Conservation (phyloP, 2,113 vertebrate species). For the Athene cunicularia region DNA sequence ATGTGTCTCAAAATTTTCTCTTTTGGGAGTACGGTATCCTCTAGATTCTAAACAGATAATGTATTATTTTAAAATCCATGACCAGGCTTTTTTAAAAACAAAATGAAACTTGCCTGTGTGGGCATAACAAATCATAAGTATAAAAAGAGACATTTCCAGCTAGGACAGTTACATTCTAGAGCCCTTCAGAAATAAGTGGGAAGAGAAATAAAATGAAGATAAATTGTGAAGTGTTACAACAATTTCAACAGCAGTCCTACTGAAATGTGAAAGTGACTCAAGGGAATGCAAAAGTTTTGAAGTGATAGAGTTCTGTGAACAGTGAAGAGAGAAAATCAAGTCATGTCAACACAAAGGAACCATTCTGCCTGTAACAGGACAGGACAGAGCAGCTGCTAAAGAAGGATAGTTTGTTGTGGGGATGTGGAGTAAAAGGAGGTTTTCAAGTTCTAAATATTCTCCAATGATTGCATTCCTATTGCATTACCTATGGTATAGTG, state of each 20-base stretch:
- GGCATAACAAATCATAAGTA: not conserved
- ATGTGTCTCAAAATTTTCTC: not conserved
- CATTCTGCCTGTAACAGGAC: not conserved
- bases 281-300: not conserved
- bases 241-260: not conserved
- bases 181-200: not conserved
- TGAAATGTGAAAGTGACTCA: not conserved
- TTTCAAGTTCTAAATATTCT: not conserved
- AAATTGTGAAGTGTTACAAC: not conserved
- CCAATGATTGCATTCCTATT: not conserved
- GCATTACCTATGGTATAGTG: not conserved
- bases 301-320: not conserved
- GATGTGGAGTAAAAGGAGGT: no score
- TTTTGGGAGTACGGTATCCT: not conserved
- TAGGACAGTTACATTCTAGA: not conserved
- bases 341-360: not conserved
- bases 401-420: not conserved
- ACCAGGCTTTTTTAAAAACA: not conserved
- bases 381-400: not conserved
- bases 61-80: not conserved
- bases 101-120: not conserved
- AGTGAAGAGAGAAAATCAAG: slow-evolving; percentile 4
- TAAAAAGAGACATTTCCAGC: not conserved
- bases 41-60: not conserved
- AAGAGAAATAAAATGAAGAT: not conserved